Conservation (phyloP, 2,888 invertebrate genomes). For the Drosophila vallismaia region DNA sequence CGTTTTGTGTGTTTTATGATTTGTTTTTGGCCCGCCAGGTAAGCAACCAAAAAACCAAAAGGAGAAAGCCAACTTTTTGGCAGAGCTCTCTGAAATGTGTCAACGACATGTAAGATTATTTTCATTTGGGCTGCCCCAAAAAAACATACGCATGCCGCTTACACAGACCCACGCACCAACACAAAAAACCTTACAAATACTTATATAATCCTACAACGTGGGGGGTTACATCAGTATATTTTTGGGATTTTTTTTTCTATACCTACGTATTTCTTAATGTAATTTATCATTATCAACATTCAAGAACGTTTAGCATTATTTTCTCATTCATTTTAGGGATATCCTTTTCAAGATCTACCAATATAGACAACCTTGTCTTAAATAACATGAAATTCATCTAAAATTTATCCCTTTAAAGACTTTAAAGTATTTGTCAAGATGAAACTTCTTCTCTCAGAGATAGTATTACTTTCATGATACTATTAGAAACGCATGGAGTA, state of each 20-base stretch:
- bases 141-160: constrained; percentile 7
- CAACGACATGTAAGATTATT: constrained; percentile 82
- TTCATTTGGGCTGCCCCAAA: constrained; percentile 54
- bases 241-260: background rate
- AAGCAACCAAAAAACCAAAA: constrained; percentile 70
- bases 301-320: no score
- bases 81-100: constrained; percentile 70
- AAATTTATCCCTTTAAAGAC: background rate
- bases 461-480: background rate
- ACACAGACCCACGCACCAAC: constrained; percentile 1
- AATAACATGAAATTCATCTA: background rate
- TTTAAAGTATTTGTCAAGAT: background rate
- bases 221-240: background rate
- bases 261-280: no score
- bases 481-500: no score
- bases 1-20: constrained; percentile 8
- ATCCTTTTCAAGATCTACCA: no score
- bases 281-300: no score
- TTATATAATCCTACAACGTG: background rate
- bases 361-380: no score
- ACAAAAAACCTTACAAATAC: constrained; percentile 11
- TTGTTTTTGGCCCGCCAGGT: constrained; percentile 63
- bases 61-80: constrained; percentile 64
- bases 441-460: background rate
- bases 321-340: no score